Evolutionary conservation across 30 jellyfish, hydroid and myxozoan species (phyloP), one percentile per base, ranked within the genome.

Genomic region (Mastigias papua): DNA sequence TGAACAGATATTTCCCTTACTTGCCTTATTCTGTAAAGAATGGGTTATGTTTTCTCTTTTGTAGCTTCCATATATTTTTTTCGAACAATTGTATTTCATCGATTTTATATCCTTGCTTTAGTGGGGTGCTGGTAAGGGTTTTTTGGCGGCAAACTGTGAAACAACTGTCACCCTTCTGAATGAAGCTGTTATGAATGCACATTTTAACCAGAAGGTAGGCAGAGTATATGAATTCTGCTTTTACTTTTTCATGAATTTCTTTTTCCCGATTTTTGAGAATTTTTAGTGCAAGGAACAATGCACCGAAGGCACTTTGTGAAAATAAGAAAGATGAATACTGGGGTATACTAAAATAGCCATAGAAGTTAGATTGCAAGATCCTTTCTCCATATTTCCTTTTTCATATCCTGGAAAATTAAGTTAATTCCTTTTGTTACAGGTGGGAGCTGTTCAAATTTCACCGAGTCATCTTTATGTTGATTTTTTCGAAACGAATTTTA

Each of bases 91-190:
- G 7, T 84, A 8, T 51, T 33, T 57, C 0, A 19, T 26, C 29
- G 29, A 19, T 51, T 21, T 51, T 51, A 1, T 9, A 4, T 5
- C 35, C 62, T 34, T 67, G 49, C 31, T 20, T 21, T 62, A 94
- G 99, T 94, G 99, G 99, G 99, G 99, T 37, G 97, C 97, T 17
- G 90, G 96, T n/a, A 84, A 81, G 63, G 97, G 97, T 8, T 79
- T 94, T 48, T 48, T 90, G 51, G 97, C 97, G 37, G 97, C 87
- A 28, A 95, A 90, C 54, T 72, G 97, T 64, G 95, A 65, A 29
- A n/a, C 73, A 20, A 67, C 90, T 2, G 97, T 89, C 25, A 89
- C 94, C 0, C 85, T 95, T 29, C 67, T 95, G 34, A 95, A 77
- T 50, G 98, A 95, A 49, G 92, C 99, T 27, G 84, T 95, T 68